A percentile compares a stretch with the other conserved stretches of the same genome.
Evolutionary conservation across 1,140 invertebrate species (phyloP).

Genomic region (Ruditapes philippinarum): DNA sequence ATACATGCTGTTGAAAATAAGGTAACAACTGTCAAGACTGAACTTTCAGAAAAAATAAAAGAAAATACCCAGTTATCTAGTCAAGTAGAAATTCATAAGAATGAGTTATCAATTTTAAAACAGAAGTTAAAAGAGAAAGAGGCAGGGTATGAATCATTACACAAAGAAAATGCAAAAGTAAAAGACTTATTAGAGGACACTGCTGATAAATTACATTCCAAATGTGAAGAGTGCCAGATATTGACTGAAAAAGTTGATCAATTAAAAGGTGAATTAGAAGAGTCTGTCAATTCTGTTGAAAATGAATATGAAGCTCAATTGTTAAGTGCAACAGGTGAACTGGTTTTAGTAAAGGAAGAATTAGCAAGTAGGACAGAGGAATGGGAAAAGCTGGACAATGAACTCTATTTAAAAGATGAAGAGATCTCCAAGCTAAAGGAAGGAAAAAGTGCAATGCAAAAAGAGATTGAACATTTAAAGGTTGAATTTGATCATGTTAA

Average conservation of each 20-base stretch:
- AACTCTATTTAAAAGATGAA: conserved; percentile 40
- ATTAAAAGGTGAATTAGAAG: background rate
- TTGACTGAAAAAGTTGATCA: conserved; percentile 16
- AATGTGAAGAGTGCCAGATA: conserved; percentile 56
- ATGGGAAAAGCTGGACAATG: conserved; percentile 22
- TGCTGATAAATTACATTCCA: conserved; percentile 52
- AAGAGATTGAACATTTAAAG: conserved; percentile 31
- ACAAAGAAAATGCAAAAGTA: conserved; percentile 13
- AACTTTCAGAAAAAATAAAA: background rate
- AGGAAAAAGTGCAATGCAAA: conserved; percentile 1
- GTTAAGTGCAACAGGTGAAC: conserved; percentile 59
- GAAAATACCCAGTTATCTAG: conserved; percentile 5
- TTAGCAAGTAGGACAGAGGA: conserved; percentile 39
- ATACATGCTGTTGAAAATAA: conserved; percentile 46
- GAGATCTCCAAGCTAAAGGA: conserved; percentile 16
- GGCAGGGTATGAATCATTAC: background rate
- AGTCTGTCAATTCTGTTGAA: background rate
- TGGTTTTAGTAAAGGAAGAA: conserved; percentile 56
- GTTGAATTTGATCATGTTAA: conserved; percentile 13
- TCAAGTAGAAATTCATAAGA: conserved; percentile 39
- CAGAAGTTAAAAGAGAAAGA: conserved; percentile 18
- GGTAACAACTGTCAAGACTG: conserved; percentile 26
- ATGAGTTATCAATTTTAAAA: background rate
- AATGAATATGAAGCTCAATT: conserved; percentile 46
- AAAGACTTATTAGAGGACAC: conserved; percentile 58